These are phyloP conservation scores for Corydoras sp. DNA, from an alignment of 2,113 vertebrate genomes.

Conservation along the genomic window DNA sequence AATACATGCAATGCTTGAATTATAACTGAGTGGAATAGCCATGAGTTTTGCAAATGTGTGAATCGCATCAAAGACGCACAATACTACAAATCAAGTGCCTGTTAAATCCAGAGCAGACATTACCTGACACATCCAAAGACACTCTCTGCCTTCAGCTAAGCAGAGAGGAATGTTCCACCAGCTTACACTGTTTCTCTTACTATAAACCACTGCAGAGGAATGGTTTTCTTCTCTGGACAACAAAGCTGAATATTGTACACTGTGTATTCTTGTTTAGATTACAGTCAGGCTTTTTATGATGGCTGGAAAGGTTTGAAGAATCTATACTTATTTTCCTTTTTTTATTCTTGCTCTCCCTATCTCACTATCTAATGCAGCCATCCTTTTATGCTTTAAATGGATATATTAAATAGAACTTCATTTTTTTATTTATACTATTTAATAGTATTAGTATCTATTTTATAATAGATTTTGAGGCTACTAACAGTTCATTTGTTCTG, in stretches of 20 bases:
- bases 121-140: conserved; percentile 41
- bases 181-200: conserved; percentile 46
- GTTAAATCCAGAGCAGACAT: conserved; percentile 30
- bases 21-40: not conserved
- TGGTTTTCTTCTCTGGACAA: conserved; percentile 47
- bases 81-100: conserved; percentile 31
- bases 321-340: conserved; percentile 28
- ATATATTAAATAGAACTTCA: too few relatives aligned
- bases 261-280: conserved; percentile 46
- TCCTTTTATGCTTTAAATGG: too few relatives aligned
- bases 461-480: too few relatives aligned
- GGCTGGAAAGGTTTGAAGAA: conserved; percentile 40
- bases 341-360: conserved; percentile 5
- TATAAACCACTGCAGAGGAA: conserved; percentile 44
- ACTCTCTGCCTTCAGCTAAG: conserved; percentile 39
- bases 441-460: too few relatives aligned
- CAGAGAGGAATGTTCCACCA: conserved; percentile 42
- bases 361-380: too few relatives aligned
- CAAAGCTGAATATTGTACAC: conserved; percentile 46
- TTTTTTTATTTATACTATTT: too few relatives aligned
- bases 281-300: conserved; percentile 44
- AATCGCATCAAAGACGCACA: conserved; percentile 33
- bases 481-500: too few relatives aligned
- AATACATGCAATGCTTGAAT: not conserved
- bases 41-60: conserved; percentile 13